Base-by-base conservation (phyloP, 2,888 invertebrate genomes). In the Agonopterix heracliana region DNA sequence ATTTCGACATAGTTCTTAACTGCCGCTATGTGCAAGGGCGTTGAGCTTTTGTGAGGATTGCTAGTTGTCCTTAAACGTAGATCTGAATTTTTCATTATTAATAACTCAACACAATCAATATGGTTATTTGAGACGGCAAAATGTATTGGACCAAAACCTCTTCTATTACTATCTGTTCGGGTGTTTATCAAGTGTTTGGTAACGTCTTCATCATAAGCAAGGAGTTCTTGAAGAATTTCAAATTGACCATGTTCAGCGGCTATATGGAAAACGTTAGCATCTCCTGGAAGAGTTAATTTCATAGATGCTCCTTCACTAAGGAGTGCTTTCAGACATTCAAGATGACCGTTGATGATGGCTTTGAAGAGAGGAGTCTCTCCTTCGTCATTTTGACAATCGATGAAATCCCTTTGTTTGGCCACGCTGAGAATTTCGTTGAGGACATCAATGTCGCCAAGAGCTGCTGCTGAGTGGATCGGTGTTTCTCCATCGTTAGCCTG, bases 261-360 rank as follows among this genome's bases (percentile, higher is more conserved):
- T 50, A 90, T 72, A 55, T 92, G 92, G n/a, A 92, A 73, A 44
- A 92, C 87, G 41, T 90, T 92, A 0, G 85, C 72, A 17, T 88
- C 77, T 12, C 86, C 86, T 11, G 81, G 79, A 42, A 89, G 61
- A 45, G 70, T 78, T 11, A 81, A 70, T 58, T 80, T 80, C 2
- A 89, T 60, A 1, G 83, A 80, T 3, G 89, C 90, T 13, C 88
- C 89, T 68, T 84, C 84, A 2, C 75, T 68, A 4, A 90, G 62
- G 44, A 91, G 75, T 34, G 80, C 72, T 57, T 70, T 67, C 0
- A 90, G 81, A 56, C 89, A 89, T 12, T 81, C 78, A 2, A 75
- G 60, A 41, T 87, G 81, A 0, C 83, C 83, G 42, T 81, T 64
- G 11, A 63, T 66, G 0, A 90, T 75, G 0, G 90, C 88, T 71